A percentile compares a stretch with the other conserved stretches of the same genome.
phyloP scores from a whole-genome alignment of 2,888 invertebrate genomes.

The Lordiphosa fenestrarum region DNA sequence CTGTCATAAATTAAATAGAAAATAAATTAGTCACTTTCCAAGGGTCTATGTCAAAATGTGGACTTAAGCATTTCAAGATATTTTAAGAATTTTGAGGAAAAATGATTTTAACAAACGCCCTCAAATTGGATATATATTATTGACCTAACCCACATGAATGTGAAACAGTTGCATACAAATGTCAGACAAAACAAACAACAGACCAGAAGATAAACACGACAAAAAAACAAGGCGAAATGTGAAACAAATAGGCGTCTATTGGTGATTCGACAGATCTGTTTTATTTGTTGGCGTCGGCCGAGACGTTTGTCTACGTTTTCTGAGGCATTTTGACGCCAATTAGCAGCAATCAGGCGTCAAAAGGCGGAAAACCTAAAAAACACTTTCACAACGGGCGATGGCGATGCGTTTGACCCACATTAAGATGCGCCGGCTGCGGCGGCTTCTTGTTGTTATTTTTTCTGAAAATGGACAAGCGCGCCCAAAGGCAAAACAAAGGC shows the following conservation, averaged over 20 bases:
- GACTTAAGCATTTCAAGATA: constrained; percentile 15
- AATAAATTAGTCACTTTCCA: constrained; percentile 48
- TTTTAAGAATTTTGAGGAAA: constrained; percentile 28
- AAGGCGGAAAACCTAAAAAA: constrained; percentile 50
- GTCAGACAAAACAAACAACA: constrained; percentile 37
- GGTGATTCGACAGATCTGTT: constrained; percentile 12
- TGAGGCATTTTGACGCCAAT: constrained; percentile 66
- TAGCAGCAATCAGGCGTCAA: constrained; percentile 71
- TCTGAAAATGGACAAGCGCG: constrained; percentile 27
- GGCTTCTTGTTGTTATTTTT: constrained; percentile 25
- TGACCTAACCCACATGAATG: constrained; percentile 66
- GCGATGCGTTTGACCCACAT: constrained; percentile 59
- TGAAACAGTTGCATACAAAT: constrained; percentile 67
- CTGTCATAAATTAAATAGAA: constrained; percentile 45
- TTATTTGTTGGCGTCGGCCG: constrained; percentile 15
- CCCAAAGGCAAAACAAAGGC: constrained; percentile 35
- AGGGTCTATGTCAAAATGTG: constrained; percentile 20
- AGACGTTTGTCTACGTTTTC: constrained; percentile 43
- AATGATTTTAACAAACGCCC: constrained; percentile 10
- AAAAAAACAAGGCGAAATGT: constrained; percentile 56
- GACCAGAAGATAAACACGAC: constrained; percentile 50
- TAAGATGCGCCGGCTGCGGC: constrained; percentile 27
- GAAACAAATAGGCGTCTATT: constrained; percentile 47
- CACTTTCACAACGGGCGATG: constrained; percentile 54
- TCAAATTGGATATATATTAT: constrained; percentile 23